Evolutionary conservation across 2,888 invertebrate genomes (phyloP), one percentile per base, ranked within the genome.

Genomic region (Zygaena filipendulae): DNA sequence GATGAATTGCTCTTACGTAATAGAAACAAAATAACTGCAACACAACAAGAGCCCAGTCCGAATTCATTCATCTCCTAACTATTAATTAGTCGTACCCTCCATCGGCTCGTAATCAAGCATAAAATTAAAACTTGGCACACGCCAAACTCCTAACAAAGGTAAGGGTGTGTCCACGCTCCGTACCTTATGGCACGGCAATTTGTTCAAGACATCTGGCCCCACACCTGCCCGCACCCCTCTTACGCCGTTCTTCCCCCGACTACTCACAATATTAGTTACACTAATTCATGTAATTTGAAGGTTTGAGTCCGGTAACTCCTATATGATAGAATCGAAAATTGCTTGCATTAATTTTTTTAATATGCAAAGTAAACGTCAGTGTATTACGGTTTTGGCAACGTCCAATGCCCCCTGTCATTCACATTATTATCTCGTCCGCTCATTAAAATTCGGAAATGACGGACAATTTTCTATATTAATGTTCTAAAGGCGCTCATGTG

Each of bases 81-180:
- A 72, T 77, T 74, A 74, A 75, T 75, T 74, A 72, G 69, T 60
- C 56, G 55, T 42, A 16, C 7, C 48, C 58, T 53, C 61, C 46
- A 53, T 59, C 55, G 57, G 52, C 49, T 59, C 47, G 66, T 77
- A 79, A 79, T 79, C 72, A 77, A 75, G 74, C 79, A 74, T 79
- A 77, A 79, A 79, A 79, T 79, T 77, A 77, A 79, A 74, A 64
- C 63, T 69, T 72, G 77, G 77, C 79, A 77, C 77, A 75, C 77
- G 77, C 69, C 75, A 64, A 57, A 59, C 58, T 43, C 47, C 54
- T 51, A 47, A 59, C 63, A 58, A 56, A 59, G 52, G 54, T 67
- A 63, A 75, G 77, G 75, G 74, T 61, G 72, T 63, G 69, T 69
- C 70, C 66, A 66, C 63, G 62, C 63, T 43, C 52, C 55, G 71